These are phyloP conservation scores for Idaea biselata DNA, from an alignment of 2,888 invertebrate species.

Conservation along the genomic window DNA sequence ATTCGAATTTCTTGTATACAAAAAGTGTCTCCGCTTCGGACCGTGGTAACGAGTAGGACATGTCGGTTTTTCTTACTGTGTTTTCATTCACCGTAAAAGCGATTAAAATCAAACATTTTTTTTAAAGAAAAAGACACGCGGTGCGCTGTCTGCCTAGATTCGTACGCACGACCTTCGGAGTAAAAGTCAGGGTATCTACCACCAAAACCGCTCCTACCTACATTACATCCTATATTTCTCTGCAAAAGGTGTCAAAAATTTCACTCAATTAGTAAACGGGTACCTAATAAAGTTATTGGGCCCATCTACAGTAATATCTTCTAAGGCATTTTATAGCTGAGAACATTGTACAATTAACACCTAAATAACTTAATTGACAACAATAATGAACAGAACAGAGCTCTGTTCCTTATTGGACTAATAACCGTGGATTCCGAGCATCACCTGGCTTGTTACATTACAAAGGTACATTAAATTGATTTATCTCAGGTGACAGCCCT, in stretches of 20 bases:
- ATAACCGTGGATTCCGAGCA: constrained; percentile 46
- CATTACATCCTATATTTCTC: no score
- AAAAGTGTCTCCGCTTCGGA: no score
- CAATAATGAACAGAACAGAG: constrained; percentile 45
- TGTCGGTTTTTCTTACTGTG: no score
- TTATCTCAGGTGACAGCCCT: constrained; percentile 39
- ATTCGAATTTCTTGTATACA: no score
- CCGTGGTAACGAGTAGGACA: no score
- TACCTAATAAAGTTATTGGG: not conserved
- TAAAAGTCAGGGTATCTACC: no score
- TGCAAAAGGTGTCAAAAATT: not conserved
- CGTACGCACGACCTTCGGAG: no score
- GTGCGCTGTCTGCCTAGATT: no score
- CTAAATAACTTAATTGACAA: constrained; percentile 23
- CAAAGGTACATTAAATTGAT: constrained; percentile 50
- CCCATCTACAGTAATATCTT: not conserved
- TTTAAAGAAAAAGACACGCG: no score
- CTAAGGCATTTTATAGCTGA: not conserved
- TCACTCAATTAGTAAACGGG: not conserved
- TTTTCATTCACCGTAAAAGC: no score
- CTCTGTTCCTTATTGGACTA: constrained; percentile 50
- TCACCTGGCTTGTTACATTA: constrained; percentile 40
- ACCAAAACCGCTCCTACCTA: no score
- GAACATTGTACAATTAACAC: constrained; percentile 3
- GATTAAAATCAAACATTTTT: no score